Evolutionary conservation across 2,888 invertebrate genomes (phyloP), one percentile per base, ranked within the genome.

Genomic region (Lepidochrysops patricia): DNA sequence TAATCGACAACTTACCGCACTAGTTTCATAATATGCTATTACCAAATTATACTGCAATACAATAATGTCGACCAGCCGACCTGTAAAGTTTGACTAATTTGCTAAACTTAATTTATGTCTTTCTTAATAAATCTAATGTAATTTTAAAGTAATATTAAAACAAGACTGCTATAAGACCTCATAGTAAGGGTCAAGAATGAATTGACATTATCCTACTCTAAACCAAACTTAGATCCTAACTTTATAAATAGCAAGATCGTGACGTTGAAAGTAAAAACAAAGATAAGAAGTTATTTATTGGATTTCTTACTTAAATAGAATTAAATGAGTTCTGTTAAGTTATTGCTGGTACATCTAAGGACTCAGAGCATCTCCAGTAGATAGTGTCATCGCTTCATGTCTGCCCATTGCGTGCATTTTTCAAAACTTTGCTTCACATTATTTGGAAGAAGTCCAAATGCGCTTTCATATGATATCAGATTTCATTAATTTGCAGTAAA

Each of bases 121-220:
- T n/a, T n/a, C n/a, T n/a, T n/a, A n/a, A n/a, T n/a, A n/a, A n/a
- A n/a, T n/a, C n/a, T n/a, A n/a, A n/a, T n/a, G n/a, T n/a, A n/a
- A n/a, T n/a, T n/a, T n/a, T n/a, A n/a, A n/a, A n/a, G n/a, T n/a
- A n/a, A n/a, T n/a, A n/a, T n/a, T n/a, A n/a, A n/a, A n/a, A n/a
- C n/a, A n/a, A n/a, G n/a, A n/a, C n/a, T n/a, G n/a, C n/a, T n/a
- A n/a, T n/a, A n/a, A n/a, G n/a, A n/a, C n/a, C n/a, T n/a, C n/a
- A n/a, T n/a, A n/a, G n/a, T n/a, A n/a, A n/a, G n/a, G n/a, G n/a
- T n/a, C n/a, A n/a, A n/a, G n/a, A 34, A 34, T 4, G 72, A 77
- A 76, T 74, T 72, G 69, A 70, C 68, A 66, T 68, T 70, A 69
- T 68, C 32, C 68, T 70, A 72, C 68, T 68, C 68, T 71, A 70